Percentiles rank a stretch among this genome's conserved stretches.
Evolutionary conservation across 2,888 invertebrate species (phyloP).

Genomic region (Bibio marci): DNA sequence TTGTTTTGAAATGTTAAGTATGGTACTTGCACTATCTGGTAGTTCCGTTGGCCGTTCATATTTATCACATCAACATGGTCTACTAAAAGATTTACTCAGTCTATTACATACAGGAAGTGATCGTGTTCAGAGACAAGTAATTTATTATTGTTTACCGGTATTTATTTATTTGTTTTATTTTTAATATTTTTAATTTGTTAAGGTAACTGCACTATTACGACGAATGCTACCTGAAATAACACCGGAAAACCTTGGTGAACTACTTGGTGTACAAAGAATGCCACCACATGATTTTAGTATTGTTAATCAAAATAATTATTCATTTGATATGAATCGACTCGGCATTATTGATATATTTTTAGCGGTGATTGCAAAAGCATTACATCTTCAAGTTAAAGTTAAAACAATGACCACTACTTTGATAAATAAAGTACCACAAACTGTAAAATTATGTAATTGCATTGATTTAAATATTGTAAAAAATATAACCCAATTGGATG

Average conservation of each 20-base stretch:
- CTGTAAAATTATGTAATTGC: constrained; percentile 24
- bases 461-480: constrained; percentile 26
- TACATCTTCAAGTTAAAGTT: constrained; percentile 76
- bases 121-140: constrained; percentile 79
- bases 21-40: constrained; percentile 84
- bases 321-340: constrained; percentile 36
- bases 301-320: constrained; percentile 32
- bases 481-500: constrained; percentile 10
- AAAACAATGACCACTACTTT: constrained; percentile 19
- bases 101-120: constrained; percentile 88
- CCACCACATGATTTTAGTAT: constrained; percentile 65
- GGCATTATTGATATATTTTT: constrained; percentile 81
- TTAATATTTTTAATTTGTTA: too few relatives aligned
- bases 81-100: constrained; percentile 69
- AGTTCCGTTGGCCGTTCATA: constrained; percentile 81
- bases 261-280: constrained; percentile 50
- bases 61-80: constrained; percentile 71
- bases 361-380: constrained; percentile 77
- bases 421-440: constrained; percentile 36
- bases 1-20: constrained; percentile 92
- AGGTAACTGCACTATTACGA: constrained; percentile 63
- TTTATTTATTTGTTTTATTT: constrained; percentile 25
- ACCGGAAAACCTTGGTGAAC: constrained; percentile 63
- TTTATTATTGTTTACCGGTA: constrained; percentile 2
- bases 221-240: constrained; percentile 81